Evolutionary conservation across 2,797 vertebrate genomes (phyloP), one percentile per base, ranked within the genome.

Genomic region (Danio tinwini): DNA sequence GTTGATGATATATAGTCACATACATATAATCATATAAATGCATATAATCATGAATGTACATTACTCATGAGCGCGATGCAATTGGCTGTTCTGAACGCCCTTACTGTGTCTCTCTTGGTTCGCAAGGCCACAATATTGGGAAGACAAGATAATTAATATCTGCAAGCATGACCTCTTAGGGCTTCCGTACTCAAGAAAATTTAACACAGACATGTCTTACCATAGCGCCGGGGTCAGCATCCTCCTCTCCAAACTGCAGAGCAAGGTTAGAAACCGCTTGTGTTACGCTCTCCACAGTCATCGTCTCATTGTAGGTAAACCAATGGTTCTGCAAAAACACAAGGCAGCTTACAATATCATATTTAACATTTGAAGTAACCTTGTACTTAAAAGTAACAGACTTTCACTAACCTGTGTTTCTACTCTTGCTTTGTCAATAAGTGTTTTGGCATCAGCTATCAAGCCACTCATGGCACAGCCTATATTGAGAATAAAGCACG

Each of bases 391-490:
- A 56, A 21, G 5, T 19, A 7, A 42, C 16, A 58, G n/a, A n/a
- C 12, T 10, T 61, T 21, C 1, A 61, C 88, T 91, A 85, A 99
- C 98, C 95, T 99, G 98, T 58, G 98, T 99, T 91, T 99, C 98
- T 92, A 99, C 98, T 92, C 98, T 93, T 58, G 98, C 98, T 94
- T 99, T 99, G 93, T 99, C 98, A 47, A 99, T 99, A 76, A 99
- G 93, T 83, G 98, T 99, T 93, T 99, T 99, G 49, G 98, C 98
- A 91, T 99, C 98, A 72, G 98, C 98, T 92, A 99, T 99, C 87
- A 99, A 93, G 49, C 98, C 98, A 77, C 98, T 99, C 98, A 99
- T 99, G 79, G 98, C 98, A 85, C 98, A 99, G 76, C 98, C 98
- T 99, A 88, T 5, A 40, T 19, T 42, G 21, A 68, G 72, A 11